Evolutionary conservation across 2,888 invertebrate genomes (phyloP), one percentile per base, ranked within the genome.

Genomic region (Dasypolia templi): DNA sequence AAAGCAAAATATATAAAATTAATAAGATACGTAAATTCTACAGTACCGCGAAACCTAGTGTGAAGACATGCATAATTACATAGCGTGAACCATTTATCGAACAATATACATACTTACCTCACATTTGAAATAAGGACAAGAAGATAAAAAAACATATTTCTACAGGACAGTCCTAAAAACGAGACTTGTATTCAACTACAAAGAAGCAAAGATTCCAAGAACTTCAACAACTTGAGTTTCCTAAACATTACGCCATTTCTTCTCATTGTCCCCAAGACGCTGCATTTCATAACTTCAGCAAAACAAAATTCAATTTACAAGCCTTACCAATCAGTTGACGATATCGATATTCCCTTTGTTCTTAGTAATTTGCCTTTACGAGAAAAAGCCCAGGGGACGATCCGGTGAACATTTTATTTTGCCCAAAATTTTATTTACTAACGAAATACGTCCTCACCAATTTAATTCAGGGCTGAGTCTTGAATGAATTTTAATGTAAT

Each of bases 311-410:
- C 82, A 83, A 89, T 87, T 81, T 79, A 79, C 75, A 75, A 32
- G 75, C 72, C 81, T 82, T 75, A 80, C 81, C 83, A 88, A 88
- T 89, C 86, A 87, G 84, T 87, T 83, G 82, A 81, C 79, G 83
- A 83, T 74, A 90, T 84, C 82, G 81, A 83, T 83, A 86, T 84
- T 89, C 76, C 82, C 79, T 87, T 90, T 89, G 88, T 90, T 89
- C 86, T 87, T 53, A 62, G 78, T 83, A 86, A 88, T 89, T 88
- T 88, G 85, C 86, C 85, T 87, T 87, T 83, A 78, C 72, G 53
- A 69, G 59, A 79, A 79, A 77, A 84, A 63, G 59, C 80, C 84
- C 72, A 66, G 64, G 75, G 75, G 83, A 79, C 67, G 64, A 78
- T 81, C 63, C 76, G 64, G 73, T 86, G 86, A 86, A 87, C 88